Percentiles rank a stretch among this genome's conserved stretches.
Conservation (phyloP, 2,888 invertebrate genomes). For the Esperia sulphurella region DNA sequence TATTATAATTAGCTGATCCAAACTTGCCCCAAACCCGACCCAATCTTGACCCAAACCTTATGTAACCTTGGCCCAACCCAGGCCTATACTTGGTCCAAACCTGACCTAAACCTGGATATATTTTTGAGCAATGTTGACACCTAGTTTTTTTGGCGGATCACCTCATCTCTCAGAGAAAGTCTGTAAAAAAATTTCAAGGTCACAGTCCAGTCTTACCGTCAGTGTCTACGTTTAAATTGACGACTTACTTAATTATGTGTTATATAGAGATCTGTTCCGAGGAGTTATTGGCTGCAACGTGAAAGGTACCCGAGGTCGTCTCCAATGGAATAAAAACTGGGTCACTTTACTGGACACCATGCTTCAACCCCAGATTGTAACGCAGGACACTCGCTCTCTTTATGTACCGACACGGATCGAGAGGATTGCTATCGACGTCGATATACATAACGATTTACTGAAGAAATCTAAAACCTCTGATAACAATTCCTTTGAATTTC, state of each 20-base stretch:
- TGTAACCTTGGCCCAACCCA: too few relatives aligned
- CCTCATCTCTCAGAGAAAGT: too few relatives aligned
- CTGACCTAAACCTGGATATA: too few relatives aligned
- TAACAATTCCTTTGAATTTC: slow-evolving; percentile 46
- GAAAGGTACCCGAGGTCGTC: slow-evolving; percentile 66
- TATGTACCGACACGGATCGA: slow-evolving; percentile 88
- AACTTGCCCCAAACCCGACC: too few relatives aligned
- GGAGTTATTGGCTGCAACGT: slow-evolving; percentile 77
- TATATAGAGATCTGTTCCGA: slow-evolving; percentile 75
- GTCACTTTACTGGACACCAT: slow-evolving; percentile 93
- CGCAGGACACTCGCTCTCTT: slow-evolving; percentile 83
- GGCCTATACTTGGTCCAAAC: too few relatives aligned
- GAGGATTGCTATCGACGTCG: slow-evolving; percentile 83
- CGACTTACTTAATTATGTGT: neutral
- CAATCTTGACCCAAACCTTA: too few relatives aligned
- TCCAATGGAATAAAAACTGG: slow-evolving; percentile 91
- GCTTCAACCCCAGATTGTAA: slow-evolving; percentile 89
- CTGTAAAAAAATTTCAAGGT: too few relatives aligned
- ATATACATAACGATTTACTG: slow-evolving; percentile 76
- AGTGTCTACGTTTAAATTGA: neutral
- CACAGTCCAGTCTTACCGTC: neutral
- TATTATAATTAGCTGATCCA: too few relatives aligned
- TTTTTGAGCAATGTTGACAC: too few relatives aligned
- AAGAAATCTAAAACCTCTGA: slow-evolving; percentile 43
- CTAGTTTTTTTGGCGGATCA: too few relatives aligned